Evolutionary conservation across 2,888 invertebrate genomes (phyloP), one percentile per base, ranked within the genome.

Genomic region (Drosophila prolongata): DNA sequence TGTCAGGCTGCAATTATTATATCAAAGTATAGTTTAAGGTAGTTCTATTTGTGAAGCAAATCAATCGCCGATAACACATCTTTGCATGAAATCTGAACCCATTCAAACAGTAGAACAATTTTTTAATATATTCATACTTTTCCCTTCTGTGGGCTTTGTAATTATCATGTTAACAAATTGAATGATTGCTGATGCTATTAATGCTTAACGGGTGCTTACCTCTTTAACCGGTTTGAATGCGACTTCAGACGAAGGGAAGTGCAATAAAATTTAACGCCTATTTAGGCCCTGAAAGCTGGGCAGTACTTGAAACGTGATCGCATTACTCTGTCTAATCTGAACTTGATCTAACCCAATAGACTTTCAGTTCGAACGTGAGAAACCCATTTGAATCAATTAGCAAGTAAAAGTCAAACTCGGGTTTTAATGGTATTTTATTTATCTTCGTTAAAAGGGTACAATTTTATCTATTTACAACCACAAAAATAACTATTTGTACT

Each of bases 331-430:
- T 10, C n/a, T 30, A 13, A 44, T 65, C 37, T 65, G 64, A 66
- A 52, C 52, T 47, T 53, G 38, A 66, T 53, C 54, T 66, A 68
- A 53, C 68, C 69, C 46, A 53, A 68, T 40, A 46, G 24, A 40
- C 24, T 47, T 37, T 67, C 38, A 6, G n/a, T 27, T 30, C 42
- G 10, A 37, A 14, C 46, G 44, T 46, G 54, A 53, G 35, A 40
- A 66, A 54, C 19, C 10, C 38, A 40, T 54, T 68, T 53, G 40
- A 47, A 30, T 54, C 19, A 40, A 66, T 66, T 67, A 68, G 54
- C 69, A n/a, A 44, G 19, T 40, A 30, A 13, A 34, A 6, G 27
- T 38, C 44, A 5, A 13, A 27, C 16, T 10, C 16, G 16, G 38
- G 35, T 35, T 30, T 30, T 30, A 30, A 30, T 8, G 30, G 30